Evolutionary conservation across 1,140 invertebrate species (phyloP), one percentile per base, ranked within the genome.

Genomic region (Magallana angulata): DNA sequence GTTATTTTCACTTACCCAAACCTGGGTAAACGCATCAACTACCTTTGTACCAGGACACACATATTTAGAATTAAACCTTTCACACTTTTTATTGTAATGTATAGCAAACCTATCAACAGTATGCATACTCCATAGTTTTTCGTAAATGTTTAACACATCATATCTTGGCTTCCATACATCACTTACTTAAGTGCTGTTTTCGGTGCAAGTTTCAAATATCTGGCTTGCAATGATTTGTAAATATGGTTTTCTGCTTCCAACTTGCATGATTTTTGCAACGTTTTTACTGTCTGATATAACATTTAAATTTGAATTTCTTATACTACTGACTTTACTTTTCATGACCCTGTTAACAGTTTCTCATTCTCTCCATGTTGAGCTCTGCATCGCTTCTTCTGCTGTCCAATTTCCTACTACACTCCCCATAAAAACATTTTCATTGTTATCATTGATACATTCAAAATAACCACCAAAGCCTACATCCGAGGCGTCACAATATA

Each of bases 1-100:
- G 68, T 88, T 88, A 83, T 83, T 88, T 16, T 88, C 36, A 12
- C 36, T 58, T 36, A 14, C n/a, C 84, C 87, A 88, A 36, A 24
- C 11, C 3, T 82, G 11, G 18, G 84, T 56, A 30, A 88, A 88
- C 62, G 84, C 57, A 83, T 88, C 24, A 24, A 24, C 24, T 24
- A 24, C 24, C 24, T 24, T 24, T 24, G 24, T 24, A 24, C 24
- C 24, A 24, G 24, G 24, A 24, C 24, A 24, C 24, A 24, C 0
- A 24, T 24, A 24, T 24, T 24, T 24, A 24, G 24, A 24, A 24
- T 24, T 24, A 24, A 24, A 24, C 24, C 24, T 24, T 24, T 24
- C 24, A 24, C 24, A 24, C 24, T 24, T 24, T 24, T 24, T 24
- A 24, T 24, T 24, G 24, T 24, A 24, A 24, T 24, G 24, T 24